Percentiles rank a stretch among this genome's conserved stretches.
These are phyloP conservation scores for Tyria jacobaeae DNA, from an alignment of 2,888 invertebrate genomes.

Conservation along the genomic window DNA sequence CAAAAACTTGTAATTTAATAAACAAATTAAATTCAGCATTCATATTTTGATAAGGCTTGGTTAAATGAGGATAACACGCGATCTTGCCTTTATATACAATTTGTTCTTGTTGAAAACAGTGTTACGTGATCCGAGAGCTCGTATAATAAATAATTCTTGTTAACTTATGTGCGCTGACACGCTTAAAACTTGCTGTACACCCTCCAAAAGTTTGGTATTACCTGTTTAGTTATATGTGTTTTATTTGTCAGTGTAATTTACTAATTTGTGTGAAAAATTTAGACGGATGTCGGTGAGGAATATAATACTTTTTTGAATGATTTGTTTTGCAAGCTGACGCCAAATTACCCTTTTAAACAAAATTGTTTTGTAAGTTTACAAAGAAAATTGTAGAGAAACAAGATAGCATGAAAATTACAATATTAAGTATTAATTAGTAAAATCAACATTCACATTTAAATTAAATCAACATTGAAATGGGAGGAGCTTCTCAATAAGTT, in stretches of 20 bases:
- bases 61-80: conserved; percentile 66
- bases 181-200: conserved; percentile 39
- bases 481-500: too few species aligned
- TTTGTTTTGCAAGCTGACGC: neutral
- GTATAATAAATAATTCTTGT: conserved; percentile 45
- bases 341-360: neutral
- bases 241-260: conserved; percentile 24
- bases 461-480: too few species aligned
- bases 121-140: conserved; percentile 56
- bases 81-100: conserved; percentile 60
- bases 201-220: conserved; percentile 36
- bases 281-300: neutral
- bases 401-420: too few species aligned
- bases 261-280: conserved; percentile 7
- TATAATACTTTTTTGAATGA: conserved; percentile 4
- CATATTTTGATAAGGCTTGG: conserved; percentile 57
- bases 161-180: conserved; percentile 42
- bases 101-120: conserved; percentile 65
- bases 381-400: too few species aligned
- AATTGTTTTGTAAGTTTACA: too few species aligned
- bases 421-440: too few species aligned
- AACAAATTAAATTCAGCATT: conserved; percentile 53
- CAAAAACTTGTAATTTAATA: conserved; percentile 46
- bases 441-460: too few species aligned
- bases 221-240: conserved; percentile 36